phyloP scores from a whole-genome alignment of 2,888 invertebrate species.

The Harmothoe impar region DNA sequence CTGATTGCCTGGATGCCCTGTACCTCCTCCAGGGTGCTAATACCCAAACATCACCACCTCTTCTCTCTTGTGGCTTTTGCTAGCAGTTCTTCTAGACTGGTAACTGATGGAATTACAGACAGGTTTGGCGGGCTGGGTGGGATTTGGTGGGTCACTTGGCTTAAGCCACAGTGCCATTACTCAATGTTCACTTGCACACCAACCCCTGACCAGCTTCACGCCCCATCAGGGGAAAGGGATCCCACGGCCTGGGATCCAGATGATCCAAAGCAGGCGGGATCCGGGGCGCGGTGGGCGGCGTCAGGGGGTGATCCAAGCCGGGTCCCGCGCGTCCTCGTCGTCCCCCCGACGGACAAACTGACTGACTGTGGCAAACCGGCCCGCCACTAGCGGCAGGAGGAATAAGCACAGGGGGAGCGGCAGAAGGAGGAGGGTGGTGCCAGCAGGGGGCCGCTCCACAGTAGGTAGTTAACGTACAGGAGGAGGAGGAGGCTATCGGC shows the following conservation, averaged over 20 bases:
- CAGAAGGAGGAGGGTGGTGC: neutral
- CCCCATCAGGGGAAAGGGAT: neutral
- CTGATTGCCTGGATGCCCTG: neutral
- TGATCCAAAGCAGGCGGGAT: neutral
- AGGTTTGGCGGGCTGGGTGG: no score
- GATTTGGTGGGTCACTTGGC: no score
- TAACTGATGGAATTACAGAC: no score
- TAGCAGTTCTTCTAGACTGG: no score
- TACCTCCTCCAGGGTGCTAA: constrained; percentile 1
- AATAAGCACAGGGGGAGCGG: neutral
- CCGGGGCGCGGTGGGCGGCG: neutral
- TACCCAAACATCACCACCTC: no score
- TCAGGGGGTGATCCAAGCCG: neutral
- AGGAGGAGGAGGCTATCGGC: neutral
- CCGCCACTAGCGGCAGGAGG: neutral
- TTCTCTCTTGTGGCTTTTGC: no score
- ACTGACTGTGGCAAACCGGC: neutral
- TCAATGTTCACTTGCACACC: neutral
- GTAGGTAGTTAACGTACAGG: neutral
- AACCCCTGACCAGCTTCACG: neutral
- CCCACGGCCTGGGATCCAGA: constrained; percentile 3
- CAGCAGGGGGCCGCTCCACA: neutral
- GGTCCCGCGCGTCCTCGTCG: neutral
- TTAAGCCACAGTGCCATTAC: no score
- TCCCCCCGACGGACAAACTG: constrained; percentile 4